Evolutionary conservation across 2,797 vertebrate species (phyloP), one percentile per base, ranked within the genome.

Genomic region (Spinus olivaceus): DNA sequence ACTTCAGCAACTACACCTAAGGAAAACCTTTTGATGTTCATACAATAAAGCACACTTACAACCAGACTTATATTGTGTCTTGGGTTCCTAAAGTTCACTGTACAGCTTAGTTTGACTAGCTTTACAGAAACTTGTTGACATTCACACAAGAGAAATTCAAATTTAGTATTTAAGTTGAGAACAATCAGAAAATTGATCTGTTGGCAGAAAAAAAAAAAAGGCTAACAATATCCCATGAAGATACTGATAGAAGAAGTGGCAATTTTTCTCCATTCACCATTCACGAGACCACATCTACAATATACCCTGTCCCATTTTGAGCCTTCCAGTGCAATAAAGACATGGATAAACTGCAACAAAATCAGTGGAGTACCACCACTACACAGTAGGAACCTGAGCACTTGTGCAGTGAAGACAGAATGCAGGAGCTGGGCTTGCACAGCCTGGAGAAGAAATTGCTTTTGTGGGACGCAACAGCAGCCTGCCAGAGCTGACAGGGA

Each of bases 311-410:
- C 21, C 53, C 25, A 35, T 56, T 69, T n/a, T 35, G 30, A 65
- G 32, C 13, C 28, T 76, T 69, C 14, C 56, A 77, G 25, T 51
- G 44, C 22, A 88, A 81, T 18, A 70, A 72, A 72, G 35, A 44
- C 22, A 39, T 13, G 27, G 20, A 86, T 13, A 76, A 93, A 81
- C 22, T 18, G 13, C 51, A 90, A 42, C 24, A 2, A 77, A 35
- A 72, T 57, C 59, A 82, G 5, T 5, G 14, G 17, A 72, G 9
- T 24, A 59, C 22, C 27, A 72, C 14, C 22, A 61, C 65, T 22
- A 35, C 42, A 20, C 0, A 0, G 41, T 2, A 8, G 41, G 25
- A 91, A 81, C 33, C 27, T 14, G 1, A 86, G 46, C 16, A 67
- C 8, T 70, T 22, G 24, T 2, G 6, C 46, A 49, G 20, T 14